These are phyloP conservation scores for Sorex araneus DNA, from an alignment of 2,113 vertebrate species.

Conservation along the genomic window DNA sequence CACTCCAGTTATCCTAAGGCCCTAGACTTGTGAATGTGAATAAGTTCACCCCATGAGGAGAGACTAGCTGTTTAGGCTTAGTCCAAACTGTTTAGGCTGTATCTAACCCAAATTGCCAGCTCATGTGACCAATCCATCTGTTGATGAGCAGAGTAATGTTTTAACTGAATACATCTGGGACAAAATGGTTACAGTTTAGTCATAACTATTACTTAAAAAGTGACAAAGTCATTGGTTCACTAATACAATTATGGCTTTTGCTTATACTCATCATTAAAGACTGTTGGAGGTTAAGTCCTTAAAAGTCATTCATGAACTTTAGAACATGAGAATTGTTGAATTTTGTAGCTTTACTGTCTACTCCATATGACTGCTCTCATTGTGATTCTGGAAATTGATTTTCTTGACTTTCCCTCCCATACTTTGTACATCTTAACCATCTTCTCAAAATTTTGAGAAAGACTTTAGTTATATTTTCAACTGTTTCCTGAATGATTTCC, in stretches of 20 bases:
- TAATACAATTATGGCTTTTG: background rate
- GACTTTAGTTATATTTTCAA: background rate
- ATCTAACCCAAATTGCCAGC: background rate
- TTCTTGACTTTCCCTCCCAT: background rate
- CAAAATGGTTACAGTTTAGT: too few species aligned
- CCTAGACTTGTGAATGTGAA: background rate
- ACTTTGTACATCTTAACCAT: background rate
- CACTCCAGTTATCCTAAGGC: background rate
- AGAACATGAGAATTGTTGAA: background rate
- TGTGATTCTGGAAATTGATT: background rate
- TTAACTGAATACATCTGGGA: background rate
- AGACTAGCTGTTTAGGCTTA: background rate
- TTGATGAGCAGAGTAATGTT: background rate
- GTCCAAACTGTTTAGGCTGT: too few species aligned
- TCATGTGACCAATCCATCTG: background rate
- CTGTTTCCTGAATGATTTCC: background rate
- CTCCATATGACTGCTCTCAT: background rate
- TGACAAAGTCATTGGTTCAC: background rate
- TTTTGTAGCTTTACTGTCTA: background rate
- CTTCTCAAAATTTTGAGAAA: conserved; percentile 39
- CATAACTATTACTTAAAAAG: background rate
- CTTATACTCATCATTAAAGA: background rate
- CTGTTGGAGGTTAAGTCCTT: background rate
- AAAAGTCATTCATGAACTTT: background rate
- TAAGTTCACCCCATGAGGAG: background rate